phyloP scores from a whole-genome alignment of 2,888 invertebrate species.

The Phanerotoma sp. region DNA sequence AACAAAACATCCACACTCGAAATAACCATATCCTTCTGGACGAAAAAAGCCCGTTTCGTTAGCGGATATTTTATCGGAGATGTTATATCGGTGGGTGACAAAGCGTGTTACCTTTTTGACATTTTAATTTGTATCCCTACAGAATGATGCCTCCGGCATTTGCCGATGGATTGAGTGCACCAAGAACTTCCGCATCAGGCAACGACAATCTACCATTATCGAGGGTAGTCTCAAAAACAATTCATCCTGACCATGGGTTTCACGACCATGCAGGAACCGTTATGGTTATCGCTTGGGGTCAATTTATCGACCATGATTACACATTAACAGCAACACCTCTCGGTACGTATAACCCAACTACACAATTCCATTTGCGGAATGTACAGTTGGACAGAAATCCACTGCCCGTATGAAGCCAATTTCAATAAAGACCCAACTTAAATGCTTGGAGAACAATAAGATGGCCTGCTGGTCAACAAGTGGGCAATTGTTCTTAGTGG shows the following conservation, averaged over 20 bases:
- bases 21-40: neutral
- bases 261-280: conserved; percentile 93
- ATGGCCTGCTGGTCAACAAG: no score
- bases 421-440: no score
- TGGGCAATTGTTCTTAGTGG: no score
- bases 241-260: conserved; percentile 91
- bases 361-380: neutral
- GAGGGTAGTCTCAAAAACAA: conserved; percentile 82
- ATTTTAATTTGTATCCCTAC: no score
- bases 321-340: conserved; percentile 86
- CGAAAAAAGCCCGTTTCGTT: neutral
- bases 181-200: conserved; percentile 78
- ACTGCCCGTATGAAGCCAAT: no score
- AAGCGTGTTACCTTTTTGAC: neutral
- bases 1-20: neutral
- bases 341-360: conserved; percentile 70
- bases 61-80: no score
- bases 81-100: neutral
- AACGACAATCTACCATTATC: conserved; percentile 77
- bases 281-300: conserved; percentile 93
- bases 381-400: neutral
- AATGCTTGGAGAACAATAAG: no score
- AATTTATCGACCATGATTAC: conserved; percentile 94
- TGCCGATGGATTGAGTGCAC: conserved; percentile 82
- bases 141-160: conserved; percentile 79